Base-by-base conservation (phyloP, 2,888 invertebrate species). In the Cactoblastis cactorum region DNA sequence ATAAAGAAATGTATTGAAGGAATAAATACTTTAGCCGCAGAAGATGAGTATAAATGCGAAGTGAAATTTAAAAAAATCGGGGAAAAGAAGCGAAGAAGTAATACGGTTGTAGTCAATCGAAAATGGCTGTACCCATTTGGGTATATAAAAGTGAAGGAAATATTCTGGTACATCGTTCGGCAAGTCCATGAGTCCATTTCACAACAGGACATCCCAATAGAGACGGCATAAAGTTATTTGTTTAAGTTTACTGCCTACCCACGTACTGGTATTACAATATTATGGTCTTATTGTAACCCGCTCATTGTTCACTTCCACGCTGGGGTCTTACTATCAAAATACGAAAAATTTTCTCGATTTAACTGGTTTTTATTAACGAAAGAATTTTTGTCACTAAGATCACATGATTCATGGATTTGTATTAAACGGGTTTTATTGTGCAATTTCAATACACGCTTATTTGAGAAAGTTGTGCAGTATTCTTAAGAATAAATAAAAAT, bases 131-230 rank as follows among this genome's bases (percentile, higher is more conserved):
- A n/a, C n/a, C n/a, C n/a, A 28, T 28, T 28, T 28, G 28, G 8
- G 28, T 9, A 28, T 28, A 28, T 28, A 28, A n/a, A n/a, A 28
- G 28, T 28, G 9, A 4, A 28, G 28, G 9, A 19, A 38, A 38
- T 19, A 38, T 38, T 38, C 18, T 11, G 11, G 5, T 19, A 32
- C 33, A 49, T 49, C 33, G 22, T 33, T 15, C 28, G 14, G 34
- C 32, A 41, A 49, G 49, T 49, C 41, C 32, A 51, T 53, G 51
- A 45, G 43, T 39, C 59, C 69, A 67, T 61, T 56, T 59, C 53
- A 52, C 69, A 69, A 80, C 83, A 84, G 88, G 88, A 89, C 83
- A 83, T 85, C 83, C 85, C 86, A 85, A 85, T 86, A 82, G 83
- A 87, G 76, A 60, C 68, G 77, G 68, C 79, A 74, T 85, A 83